phyloP scores from a whole-genome alignment of 2,888 invertebrate species.

The Dione juno region DNA sequence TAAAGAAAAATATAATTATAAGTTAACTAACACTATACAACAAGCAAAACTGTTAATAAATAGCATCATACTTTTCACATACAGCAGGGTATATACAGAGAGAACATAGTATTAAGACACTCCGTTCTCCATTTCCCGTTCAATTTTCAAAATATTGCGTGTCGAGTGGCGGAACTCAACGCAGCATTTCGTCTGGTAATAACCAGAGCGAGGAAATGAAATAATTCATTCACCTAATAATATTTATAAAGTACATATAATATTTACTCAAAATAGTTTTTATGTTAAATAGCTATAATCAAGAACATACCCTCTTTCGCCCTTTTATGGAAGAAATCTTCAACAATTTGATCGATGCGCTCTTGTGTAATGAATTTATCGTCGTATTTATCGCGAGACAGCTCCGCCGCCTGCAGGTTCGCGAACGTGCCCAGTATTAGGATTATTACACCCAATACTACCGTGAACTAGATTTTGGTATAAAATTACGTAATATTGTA shows the following conservation, averaged over 20 bases:
- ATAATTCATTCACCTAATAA: background rate
- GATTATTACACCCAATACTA: conserved; percentile 92
- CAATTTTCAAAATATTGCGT: too few relatives aligned
- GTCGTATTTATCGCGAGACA: conserved; percentile 64
- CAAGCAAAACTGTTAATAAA: too few relatives aligned
- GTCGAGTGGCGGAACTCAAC: too few relatives aligned
- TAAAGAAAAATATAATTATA: background rate
- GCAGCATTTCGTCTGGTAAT: too few relatives aligned
- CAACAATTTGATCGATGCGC: conserved; percentile 72
- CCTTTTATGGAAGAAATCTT: conserved; percentile 73
- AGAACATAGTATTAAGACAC: too few relatives aligned
- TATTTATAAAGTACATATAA: background rate
- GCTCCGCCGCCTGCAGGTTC: conserved; percentile 90
- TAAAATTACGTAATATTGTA: too few relatives aligned
- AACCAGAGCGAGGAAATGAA: too few relatives aligned
- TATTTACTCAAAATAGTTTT: background rate
- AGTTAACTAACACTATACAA: too few relatives aligned
- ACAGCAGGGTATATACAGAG: too few relatives aligned
- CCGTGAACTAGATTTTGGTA: conserved; percentile 87
- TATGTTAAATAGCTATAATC: background rate
- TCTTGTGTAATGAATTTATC: conserved; percentile 70
- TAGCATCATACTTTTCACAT: too few relatives aligned
- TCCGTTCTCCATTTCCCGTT: too few relatives aligned
- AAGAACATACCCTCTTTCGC: conserved; percentile 59
- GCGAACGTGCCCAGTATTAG: conserved; percentile 96